A percentile compares a stretch with the other conserved stretches of the same genome.
These are phyloP conservation scores for Lordiphosa mommai DNA, from an alignment of 1,140 invertebrate genomes.

Conservation along the genomic window DNA sequence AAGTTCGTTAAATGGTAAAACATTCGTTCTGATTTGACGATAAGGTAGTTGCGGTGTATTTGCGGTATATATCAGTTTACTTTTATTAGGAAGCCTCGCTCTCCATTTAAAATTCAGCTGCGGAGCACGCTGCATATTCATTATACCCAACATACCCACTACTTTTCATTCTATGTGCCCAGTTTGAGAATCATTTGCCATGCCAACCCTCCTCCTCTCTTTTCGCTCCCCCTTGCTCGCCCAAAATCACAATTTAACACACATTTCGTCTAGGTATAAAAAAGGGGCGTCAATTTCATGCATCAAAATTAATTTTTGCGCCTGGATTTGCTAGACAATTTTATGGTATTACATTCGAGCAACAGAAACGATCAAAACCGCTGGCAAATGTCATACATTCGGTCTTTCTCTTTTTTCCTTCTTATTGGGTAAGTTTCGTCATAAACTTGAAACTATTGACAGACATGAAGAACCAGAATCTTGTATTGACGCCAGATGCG, in stretches of 20 bases:
- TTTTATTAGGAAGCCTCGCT: too few relatives aligned
- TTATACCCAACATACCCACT: neutral
- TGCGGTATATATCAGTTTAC: too few relatives aligned
- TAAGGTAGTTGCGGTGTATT: too few relatives aligned
- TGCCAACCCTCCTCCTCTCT: neutral
- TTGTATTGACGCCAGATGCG: constrained; percentile 40
- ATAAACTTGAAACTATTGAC: constrained; percentile 64
- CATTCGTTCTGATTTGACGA: too few relatives aligned
- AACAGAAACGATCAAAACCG: constrained; percentile 28
- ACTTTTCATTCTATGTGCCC: too few relatives aligned
- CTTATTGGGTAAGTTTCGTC: constrained; percentile 16
- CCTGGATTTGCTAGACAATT: constrained; percentile 31
- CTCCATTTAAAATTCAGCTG: neutral
- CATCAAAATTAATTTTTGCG: constrained; percentile 54
- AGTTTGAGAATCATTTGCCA: too few relatives aligned
- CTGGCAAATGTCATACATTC: constrained; percentile 41
- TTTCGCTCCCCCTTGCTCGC: neutral
- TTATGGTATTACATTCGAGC: constrained; percentile 11
- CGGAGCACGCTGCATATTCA: constrained; percentile 15
- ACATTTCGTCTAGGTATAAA: neutral
- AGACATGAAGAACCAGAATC: constrained; percentile 42
- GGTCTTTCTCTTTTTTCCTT: neutral
- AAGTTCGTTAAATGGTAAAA: too few relatives aligned
- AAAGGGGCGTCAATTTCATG: constrained; percentile 46
- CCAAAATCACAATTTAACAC: too few relatives aligned